Evolutionary conservation across 2,888 invertebrate species (phyloP).

Genomic region (Drosophila prostipennis): DNA sequence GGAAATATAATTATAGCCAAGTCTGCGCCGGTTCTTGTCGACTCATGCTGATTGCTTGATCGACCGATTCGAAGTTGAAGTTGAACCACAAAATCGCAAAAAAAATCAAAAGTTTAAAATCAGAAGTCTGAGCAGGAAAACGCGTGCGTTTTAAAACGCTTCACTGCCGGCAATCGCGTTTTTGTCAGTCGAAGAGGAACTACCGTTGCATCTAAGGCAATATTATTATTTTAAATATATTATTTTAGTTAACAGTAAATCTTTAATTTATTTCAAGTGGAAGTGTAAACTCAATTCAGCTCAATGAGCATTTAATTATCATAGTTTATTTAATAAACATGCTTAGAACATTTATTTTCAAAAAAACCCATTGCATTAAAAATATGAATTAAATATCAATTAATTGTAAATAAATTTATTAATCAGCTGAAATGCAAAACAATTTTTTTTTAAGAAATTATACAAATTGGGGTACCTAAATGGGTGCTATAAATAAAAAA

Average conservation of each 20-base stretch:
- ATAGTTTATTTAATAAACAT: no score
- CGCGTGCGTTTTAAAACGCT: conserved; percentile 17
- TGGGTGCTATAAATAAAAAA: background rate
- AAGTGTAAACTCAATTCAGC: background rate
- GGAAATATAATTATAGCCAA: conserved; percentile 30
- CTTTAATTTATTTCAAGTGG: background rate
- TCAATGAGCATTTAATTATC: no score
- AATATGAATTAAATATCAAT: background rate
- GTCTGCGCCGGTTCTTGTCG: conserved; percentile 47
- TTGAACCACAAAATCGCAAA: background rate
- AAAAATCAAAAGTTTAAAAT: background rate
- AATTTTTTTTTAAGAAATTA: background rate
- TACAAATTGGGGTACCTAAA: background rate
- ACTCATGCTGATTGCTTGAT: conserved; percentile 45
- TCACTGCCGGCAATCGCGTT: conserved; percentile 13
- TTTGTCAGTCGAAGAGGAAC: background rate
- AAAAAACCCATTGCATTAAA: no score
- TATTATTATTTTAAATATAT: background rate
- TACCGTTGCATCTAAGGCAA: background rate
- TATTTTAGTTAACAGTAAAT: background rate
- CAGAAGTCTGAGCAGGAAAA: conserved; percentile 9
- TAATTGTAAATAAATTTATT: background rate
- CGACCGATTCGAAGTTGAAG: background rate
- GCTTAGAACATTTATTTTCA: no score
- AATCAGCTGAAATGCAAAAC: background rate